Evolutionary conservation across 2,888 invertebrate species (phyloP), one percentile per base, ranked within the genome.

Genomic region (Philaethria dido): DNA sequence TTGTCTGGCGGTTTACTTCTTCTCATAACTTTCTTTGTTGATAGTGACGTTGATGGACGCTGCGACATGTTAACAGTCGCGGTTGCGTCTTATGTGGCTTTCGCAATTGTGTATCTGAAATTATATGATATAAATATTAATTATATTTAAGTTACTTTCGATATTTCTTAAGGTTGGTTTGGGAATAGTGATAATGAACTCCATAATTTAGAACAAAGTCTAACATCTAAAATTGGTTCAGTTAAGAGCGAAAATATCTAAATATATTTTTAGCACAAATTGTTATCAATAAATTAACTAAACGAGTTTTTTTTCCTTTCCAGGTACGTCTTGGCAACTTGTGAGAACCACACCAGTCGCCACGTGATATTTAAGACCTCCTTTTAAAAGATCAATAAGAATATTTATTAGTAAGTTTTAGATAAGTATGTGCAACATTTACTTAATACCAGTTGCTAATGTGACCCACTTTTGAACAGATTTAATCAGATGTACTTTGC

Each of bases 1-100:
- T 80, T 83, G 77, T 92, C 92, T 77, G 92, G 92, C 2, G 92
- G 92, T 75, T 88, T 89, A 80, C 85, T 89, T 74, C 82, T 88
- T 75, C 84, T 80, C 84, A 87, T 87, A 73, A 81, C 83, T 76
- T 82, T 77, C 73, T 76, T 78, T 75, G 77, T 77, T 75, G 71
- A 76, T 59, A 77, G 76, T 36, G 69, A 64, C 77, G 80, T 77
- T 77, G 76, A 80, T 70, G 77, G 81, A 75, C 78, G 78, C 75
- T 79, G 76, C 73, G 79, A 81, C 92, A 92, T 92, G 81, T 91
- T 91, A 92, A 70, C 83, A 80, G 62, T 73, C 65, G 76, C 72
- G 33, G 57, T 50, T 45, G 57, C 62, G 62, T 64, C 54, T 65
- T 22, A 8, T n/a, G 69, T 73, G 70, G 74, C 71, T 71, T 76